Base-by-base conservation (phyloP, 1,140 invertebrate species). In the Rhizoglyphus robini region DNA sequence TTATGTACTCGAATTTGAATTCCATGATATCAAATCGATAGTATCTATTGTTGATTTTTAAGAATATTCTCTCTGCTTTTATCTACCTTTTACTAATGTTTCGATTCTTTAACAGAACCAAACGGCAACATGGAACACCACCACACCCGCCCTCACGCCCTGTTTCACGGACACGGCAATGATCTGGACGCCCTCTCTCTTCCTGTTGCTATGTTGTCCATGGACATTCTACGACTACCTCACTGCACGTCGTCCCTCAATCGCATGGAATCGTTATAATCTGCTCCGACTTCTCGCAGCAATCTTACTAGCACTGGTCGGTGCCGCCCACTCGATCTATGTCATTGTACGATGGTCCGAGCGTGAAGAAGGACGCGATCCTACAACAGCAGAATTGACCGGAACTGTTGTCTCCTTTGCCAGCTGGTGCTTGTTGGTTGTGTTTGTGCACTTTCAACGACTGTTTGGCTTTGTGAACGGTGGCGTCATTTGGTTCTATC, bases 121-220 rank as follows among this genome's bases (percentile, higher is more conserved):
- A 69, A 81, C 82, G 70, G 68, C 83, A 71, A 84, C 86, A 54
- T 93, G 90, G 88, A 77, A 88, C 69, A 88, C 88, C n/a, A 76
- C 81, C 20, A 78, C 83, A 75, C 91, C 91, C 51, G 84, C 90
- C 73, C 81, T 95, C 51, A 88, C 89, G 64, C 77, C 80, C 75
- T 95, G 90, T 76, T 91, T 94, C 76, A 85, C 93, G 74, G 84
- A 86, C 75, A 93, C 90, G 3, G 83, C 87, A 0, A 74, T 96
- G 38, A 77, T 90, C 54, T 94, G 90, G 88, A 75, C 83, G 38
- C 92, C 94, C 4, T 93, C 88, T 76, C 72, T 81, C n/a, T 91
- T 90, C 75, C 76, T 95, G 2, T 92, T 87, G 86, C 60, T 84
- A 0, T 85, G 32, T 18, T 30, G 29, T 20, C 36, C 51, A 8